Evolutionary conservation across 2,797 vertebrate genomes (phyloP), one percentile per base, ranked within the genome.

Genomic region (Synaphobranchus kaupii): DNA sequence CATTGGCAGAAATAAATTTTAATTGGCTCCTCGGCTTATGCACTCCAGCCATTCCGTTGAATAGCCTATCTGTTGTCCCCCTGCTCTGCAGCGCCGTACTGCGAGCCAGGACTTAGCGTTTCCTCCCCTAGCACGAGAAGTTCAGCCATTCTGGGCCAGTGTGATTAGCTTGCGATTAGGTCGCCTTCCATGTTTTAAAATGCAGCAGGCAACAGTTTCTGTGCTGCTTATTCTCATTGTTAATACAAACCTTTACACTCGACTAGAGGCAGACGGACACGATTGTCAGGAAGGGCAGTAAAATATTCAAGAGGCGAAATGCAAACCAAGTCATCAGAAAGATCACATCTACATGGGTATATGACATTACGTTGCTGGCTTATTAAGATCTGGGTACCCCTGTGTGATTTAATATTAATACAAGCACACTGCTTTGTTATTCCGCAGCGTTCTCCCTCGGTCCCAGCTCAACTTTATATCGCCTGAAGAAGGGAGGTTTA

Each of bases 381-480:
- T 94, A 94, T 92, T 86, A 66, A 80, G 90, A 17, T 92, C 47
- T n/a, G 13, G 25, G 31, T 28, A 34, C 22, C 31, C 85, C 34
- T 47, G 83, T 86, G 78, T 58, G n/a, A 44, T 39, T 81, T 52
- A 93, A 89, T 88, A 80, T 87, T 89, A 90, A 92, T 90, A 92
- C 93, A 93, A 93, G 92, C 93, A 93, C 95, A 95, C 95, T 95
- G 95, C 94, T 93, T 95, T 95, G 94, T 95, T 95, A 93, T 92
- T 90, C 92, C 39, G 20, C 13, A 44, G 8, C 28, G 34, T 39
- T 68, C 34, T n/a, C 31, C 13, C 66, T n/a, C 28, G 15, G 60
- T 73, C 15, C 68, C 68, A 1, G 25, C 22, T 82, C 82, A 52
- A 60, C 34, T 80, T 17, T 34, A 82, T 54, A 85, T 80, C 12